Conservation (phyloP, 2,113 vertebrate genomes). For the Perca fluviatilis region DNA sequence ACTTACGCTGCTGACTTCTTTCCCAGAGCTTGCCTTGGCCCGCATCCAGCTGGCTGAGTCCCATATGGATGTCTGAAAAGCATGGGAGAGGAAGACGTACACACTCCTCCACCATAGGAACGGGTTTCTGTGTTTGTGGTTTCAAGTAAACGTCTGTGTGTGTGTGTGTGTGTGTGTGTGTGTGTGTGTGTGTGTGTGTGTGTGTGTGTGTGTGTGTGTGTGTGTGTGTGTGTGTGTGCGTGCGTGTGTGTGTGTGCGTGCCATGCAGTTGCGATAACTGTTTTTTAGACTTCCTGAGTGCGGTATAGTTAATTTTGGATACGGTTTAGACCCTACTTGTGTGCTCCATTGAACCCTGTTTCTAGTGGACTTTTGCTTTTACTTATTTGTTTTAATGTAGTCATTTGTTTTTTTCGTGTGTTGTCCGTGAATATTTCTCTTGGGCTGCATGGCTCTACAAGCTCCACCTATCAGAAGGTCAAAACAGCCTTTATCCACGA, state of each 20-base stretch:
- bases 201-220: neutral
- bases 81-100: constrained; percentile 15
- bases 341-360: neutral
- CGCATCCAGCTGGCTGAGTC: constrained; percentile 69
- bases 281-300: neutral
- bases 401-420: neutral
- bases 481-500: neutral
- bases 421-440: neutral
- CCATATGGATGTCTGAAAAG: constrained; percentile 16
- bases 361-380: neutral
- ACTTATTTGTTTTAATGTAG: neutral
- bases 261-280: neutral
- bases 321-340: neutral
- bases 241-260: neutral
- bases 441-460: neutral
- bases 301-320: neutral
- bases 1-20: constrained; percentile 62
- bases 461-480: constrained; percentile 1
- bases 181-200: constrained; percentile 27
- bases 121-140: constrained; percentile 22
- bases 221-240: no score
- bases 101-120: neutral
- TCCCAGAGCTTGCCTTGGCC: constrained; percentile 72
- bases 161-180: constrained; percentile 21
- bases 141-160: constrained; percentile 8